Evolutionary conservation across 2,797 vertebrate species (phyloP).

Genomic region (Xerus rutilus): DNA sequence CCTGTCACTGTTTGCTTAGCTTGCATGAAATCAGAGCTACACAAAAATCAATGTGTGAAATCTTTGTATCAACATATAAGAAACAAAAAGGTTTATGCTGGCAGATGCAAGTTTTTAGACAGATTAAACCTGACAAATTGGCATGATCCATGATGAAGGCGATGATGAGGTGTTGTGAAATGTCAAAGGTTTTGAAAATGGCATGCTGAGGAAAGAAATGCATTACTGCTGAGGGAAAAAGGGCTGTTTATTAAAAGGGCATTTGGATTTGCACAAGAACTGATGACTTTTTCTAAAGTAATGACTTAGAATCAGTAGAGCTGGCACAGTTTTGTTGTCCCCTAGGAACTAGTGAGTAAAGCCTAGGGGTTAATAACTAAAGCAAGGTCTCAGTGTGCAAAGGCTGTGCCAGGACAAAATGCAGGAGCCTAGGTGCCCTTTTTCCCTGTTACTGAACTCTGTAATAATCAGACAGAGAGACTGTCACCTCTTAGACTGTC

Average conservation of each 20-base stretch:
- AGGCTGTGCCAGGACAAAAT: background rate
- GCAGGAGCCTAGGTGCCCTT: background rate
- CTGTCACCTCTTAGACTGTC: background rate
- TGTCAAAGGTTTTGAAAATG: constrained; percentile 76
- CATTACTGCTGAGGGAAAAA: background rate
- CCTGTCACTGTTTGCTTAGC: constrained; percentile 81
- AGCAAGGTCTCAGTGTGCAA: background rate
- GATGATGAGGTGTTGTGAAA: constrained; percentile 65
- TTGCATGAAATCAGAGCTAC: constrained; percentile 81
- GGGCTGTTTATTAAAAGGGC: background rate
- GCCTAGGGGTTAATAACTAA: background rate
- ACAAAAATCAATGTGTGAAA: constrained; percentile 83
- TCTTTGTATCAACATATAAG: constrained; percentile 82
- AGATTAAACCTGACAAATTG: constrained; percentile 80
- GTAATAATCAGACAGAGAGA: background rate
- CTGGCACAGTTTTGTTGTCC: background rate
- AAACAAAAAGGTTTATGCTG: constrained; percentile 72
- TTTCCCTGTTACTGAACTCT: background rate
- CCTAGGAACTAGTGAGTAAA: background rate
- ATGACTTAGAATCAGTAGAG: background rate
- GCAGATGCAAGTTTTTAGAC: constrained; percentile 77
- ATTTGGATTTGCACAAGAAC: background rate
- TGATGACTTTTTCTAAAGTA: constrained; percentile 35
- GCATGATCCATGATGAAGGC: constrained; percentile 58
- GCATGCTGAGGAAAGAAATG: constrained; percentile 50